Evolutionary conservation across 2,113 vertebrate species (phyloP), one percentile per base, ranked within the genome.

Genomic region (Azemiops feae): DNA sequence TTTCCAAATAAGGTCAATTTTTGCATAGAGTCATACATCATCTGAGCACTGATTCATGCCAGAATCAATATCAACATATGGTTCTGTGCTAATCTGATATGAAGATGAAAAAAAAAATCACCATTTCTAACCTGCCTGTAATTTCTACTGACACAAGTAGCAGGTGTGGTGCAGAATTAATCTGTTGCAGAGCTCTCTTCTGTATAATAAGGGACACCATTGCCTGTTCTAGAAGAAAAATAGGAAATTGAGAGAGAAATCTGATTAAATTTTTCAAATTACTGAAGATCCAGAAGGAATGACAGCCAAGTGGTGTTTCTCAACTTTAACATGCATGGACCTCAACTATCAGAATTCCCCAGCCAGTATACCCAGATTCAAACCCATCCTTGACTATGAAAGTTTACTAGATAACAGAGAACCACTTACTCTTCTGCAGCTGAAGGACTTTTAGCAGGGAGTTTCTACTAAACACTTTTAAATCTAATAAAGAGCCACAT

Each of bases 61-160:
- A 93, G 74, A 53, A 89, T 92, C 74, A 93, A 91, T 89, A 92
- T 53, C 89, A 93, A 89, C 87, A 87, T 60, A 89, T 93, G 93
- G 90, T 60, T 81, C 45, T 85, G 54, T 60, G n/a, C 87, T 93
- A 85, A 85, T 85, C 64, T 60, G 90, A 91, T 53, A 60, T n/a
- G 87, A 30, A 69, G 43, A 53, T 89, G 87, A n/a, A 64, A 85
- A 69, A 50, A 91, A 92, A 87, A 12, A 47, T 60, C 74, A 85
- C 55, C 3, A 25, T 86, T 53, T 55, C 47, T 34, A 86, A 89
- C 3, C 39, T 86, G 55, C 55, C 34, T 10, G 50, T 92, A 57
- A 85, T 85, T 89, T 55, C 69, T 85, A 25, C 43, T 55, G 85
- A 86, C 7, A 91, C 69, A 89, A 93, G 43, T 45, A 92, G 60